Conservation (phyloP, 64 coral and sea anemone genomes). For the Porites lutea region DNA sequence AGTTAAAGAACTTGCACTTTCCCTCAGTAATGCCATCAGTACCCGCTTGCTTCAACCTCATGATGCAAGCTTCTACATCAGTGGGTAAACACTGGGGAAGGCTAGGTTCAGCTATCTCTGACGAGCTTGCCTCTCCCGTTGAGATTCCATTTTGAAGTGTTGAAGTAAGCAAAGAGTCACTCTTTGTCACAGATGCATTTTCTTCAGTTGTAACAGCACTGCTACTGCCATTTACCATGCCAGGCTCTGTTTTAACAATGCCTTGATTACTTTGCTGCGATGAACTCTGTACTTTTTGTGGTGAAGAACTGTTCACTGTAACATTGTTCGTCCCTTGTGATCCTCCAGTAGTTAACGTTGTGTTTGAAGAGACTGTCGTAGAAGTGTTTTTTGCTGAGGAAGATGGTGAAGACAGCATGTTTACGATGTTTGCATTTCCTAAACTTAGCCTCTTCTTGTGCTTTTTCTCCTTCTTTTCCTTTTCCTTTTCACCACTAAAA, state of each 20-base stretch:
- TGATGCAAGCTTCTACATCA: slow-evolving; percentile 69
- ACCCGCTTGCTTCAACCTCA: slow-evolving; percentile 88
- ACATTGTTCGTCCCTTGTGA: slow-evolving; percentile 24
- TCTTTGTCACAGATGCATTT: not conserved
- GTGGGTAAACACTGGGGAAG: slow-evolving; percentile 80
- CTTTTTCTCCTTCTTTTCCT: slow-evolving; percentile 95
- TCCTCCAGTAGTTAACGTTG: not conserved
- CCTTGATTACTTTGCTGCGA: slow-evolving; percentile 2
- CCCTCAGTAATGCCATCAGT: slow-evolving; percentile 71
- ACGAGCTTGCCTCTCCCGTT: not conserved
- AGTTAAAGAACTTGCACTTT: slow-evolving; percentile 98
- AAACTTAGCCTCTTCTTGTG: slow-evolving; percentile 67
- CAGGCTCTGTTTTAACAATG: slow-evolving; percentile 3
- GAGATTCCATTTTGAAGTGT: slow-evolving; percentile 67
- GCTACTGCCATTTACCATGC: slow-evolving; percentile 7
- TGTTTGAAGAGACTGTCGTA: slow-evolving; percentile 11
- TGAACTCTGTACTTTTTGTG: slow-evolving; percentile 7
- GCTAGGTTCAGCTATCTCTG: slow-evolving; percentile 47
- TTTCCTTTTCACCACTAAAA: slow-evolving; percentile 86
- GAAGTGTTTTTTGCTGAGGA: not conserved
- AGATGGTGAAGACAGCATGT: not conserved
- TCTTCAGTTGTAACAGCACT: not conserved
- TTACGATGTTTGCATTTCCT: slow-evolving; percentile 7
- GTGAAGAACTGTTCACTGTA: not conserved
- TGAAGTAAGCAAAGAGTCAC: not conserved